These are phyloP conservation scores for Neosilurus mollespiculum DNA, from an alignment of 2,797 vertebrate species.

Conservation along the genomic window DNA sequence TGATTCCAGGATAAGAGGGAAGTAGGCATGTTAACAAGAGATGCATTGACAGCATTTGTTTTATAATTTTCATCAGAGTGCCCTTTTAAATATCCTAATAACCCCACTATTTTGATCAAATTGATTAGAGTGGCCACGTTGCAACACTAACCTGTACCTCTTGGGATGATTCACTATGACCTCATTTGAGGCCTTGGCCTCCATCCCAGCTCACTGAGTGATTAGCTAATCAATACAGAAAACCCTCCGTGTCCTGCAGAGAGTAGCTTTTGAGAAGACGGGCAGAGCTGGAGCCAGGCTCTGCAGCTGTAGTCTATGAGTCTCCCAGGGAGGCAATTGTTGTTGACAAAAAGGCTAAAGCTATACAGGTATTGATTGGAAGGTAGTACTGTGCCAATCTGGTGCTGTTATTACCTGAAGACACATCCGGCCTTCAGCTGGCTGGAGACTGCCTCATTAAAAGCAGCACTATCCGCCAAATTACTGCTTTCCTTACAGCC, in stretches of 20 bases:
- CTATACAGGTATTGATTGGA: conserved; percentile 52
- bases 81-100: neutral
- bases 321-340: conserved; percentile 36
- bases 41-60: neutral
- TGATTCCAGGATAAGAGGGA: neutral
- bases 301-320: conserved; percentile 38
- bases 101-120: conserved; percentile 17
- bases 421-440: conserved; percentile 19
- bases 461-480: conserved; percentile 28
- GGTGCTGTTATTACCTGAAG: conserved; percentile 51
- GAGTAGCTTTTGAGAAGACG: conserved; percentile 37
- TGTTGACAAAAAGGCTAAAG: conserved; percentile 45
- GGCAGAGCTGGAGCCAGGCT: conserved; percentile 30
- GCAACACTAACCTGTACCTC: conserved; percentile 26
- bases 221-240: conserved; percentile 51
- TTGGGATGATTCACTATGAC: conserved; percentile 31
- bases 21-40: neutral
- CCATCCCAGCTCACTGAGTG: conserved; percentile 35
- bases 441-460: conserved; percentile 16
- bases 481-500: conserved; percentile 5
- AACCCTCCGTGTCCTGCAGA: conserved; percentile 28
- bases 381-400: conserved; percentile 47
- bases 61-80: neutral
- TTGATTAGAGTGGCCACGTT: conserved; percentile 14
- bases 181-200: conserved; percentile 35